Evolutionary conservation across 2,888 invertebrate species (phyloP).

Genomic region (Eupithecia dodoneata): DNA sequence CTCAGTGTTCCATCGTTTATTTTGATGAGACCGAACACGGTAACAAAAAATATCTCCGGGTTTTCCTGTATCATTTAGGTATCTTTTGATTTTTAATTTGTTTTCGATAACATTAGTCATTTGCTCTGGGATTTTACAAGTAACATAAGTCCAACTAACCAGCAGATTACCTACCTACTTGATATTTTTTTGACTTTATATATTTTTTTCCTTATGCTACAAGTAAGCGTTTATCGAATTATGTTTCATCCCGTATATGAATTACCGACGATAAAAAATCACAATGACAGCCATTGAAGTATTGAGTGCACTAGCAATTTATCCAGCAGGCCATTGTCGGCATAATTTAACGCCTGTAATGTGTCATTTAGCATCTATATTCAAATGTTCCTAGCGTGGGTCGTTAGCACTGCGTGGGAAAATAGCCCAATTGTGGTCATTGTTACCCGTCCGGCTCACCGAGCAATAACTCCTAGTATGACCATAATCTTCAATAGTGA

Average conservation of each 20-base stretch:
- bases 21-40: neutral
- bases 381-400: constrained; percentile 65
- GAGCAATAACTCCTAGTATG: constrained; percentile 22
- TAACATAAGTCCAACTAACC: neutral
- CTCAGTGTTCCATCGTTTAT: neutral
- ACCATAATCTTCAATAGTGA: constrained; percentile 13
- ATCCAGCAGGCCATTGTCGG: constrained; percentile 43
- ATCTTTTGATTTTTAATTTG: neutral
- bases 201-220: neutral
- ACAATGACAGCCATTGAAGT: neutral
- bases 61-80: neutral
- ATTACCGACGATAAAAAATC: neutral
- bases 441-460: constrained; percentile 37
- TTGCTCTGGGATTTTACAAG: neutral
- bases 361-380: constrained; percentile 59
- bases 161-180: neutral
- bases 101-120: neutral
- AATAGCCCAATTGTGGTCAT: constrained; percentile 65
- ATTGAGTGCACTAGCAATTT: constrained; percentile 34
- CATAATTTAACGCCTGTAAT: constrained; percentile 51
- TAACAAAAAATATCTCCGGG: neutral
- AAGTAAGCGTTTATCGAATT: neutral
- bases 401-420: constrained; percentile 70
- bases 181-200: neutral
- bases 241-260: neutral